A percentile compares a stretch with the other conserved stretches of the same genome.
Conservation (phyloP, 2,797 vertebrate species). For the Enteromius fasciolatus region DNA sequence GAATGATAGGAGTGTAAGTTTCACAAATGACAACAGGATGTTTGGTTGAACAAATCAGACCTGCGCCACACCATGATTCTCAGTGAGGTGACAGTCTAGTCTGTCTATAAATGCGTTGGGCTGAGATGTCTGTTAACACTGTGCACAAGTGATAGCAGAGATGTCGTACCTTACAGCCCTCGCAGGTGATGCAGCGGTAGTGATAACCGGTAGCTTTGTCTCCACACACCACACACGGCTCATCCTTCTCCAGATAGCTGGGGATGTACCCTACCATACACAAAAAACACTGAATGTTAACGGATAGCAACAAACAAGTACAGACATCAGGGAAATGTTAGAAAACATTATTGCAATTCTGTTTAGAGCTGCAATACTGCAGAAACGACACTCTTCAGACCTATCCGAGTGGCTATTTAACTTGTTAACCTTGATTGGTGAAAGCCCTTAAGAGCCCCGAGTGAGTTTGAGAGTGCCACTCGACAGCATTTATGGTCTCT, state of each 20-base stretch:
- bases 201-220: constrained; percentile 98
- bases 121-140: constrained; percentile 19
- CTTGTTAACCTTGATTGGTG: constrained; percentile 3
- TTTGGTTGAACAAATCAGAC: neutral
- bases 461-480: constrained; percentile 8
- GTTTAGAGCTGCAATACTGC: neutral
- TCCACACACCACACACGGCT: constrained; percentile 97
- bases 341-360: neutral
- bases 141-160: neutral
- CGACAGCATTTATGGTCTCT: neutral
- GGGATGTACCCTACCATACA: constrained; percentile 92
- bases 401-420: neutral
- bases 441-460: neutral
- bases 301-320: neutral
- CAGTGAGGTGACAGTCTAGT: constrained; percentile 15
- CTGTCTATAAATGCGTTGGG: constrained; percentile 14
- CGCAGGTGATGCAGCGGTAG: constrained; percentile 99
- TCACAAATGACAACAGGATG: constrained; percentile 5
- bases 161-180: constrained; percentile 93
- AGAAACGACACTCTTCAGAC: neutral
- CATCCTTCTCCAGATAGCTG: constrained; percentile 99
- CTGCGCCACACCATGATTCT: neutral
- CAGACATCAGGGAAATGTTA: constrained; percentile 23
- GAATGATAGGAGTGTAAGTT: constrained; percentile 10
- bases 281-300: neutral